Conservation (phyloP, 35 echinoderm and acorn worm species). For the Chiridota heheva region DNA sequence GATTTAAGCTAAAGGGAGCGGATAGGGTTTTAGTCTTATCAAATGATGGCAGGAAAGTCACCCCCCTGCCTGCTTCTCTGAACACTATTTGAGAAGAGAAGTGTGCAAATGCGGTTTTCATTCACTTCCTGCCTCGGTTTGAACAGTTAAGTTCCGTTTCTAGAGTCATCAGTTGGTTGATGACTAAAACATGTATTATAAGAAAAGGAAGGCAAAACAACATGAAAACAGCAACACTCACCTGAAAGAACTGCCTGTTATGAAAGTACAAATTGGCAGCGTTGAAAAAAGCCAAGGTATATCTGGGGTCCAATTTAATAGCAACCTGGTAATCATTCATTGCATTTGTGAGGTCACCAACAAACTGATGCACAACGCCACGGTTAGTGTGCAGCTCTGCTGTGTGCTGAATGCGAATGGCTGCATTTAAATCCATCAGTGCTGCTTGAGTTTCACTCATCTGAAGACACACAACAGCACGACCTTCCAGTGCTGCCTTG, state of each 20-base stretch:
- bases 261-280: conserved; percentile 96
- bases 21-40: too few relatives aligned
- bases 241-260: conserved; percentile 96
- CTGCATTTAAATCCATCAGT: conserved; percentile 79
- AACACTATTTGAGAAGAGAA: too few relatives aligned
- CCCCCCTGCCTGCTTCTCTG: too few relatives aligned
- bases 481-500: conserved; percentile 83
- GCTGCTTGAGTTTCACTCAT: conserved; percentile 93
- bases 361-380: conserved; percentile 92
- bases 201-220: too few relatives aligned
- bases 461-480: conserved; percentile 91
- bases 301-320: conserved; percentile 75
- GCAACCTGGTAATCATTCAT: conserved; percentile 90
- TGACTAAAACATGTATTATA: too few relatives aligned
- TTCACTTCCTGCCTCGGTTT: too few relatives aligned
- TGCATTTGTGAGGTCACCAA: conserved; percentile 74
- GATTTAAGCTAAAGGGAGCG: too few relatives aligned
- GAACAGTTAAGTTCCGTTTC: too few relatives aligned
- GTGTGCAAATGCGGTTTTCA: too few relatives aligned
- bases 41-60: too few relatives aligned
- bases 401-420: conserved; percentile 52
- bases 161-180: too few relatives aligned
- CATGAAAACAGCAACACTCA: too few relatives aligned
- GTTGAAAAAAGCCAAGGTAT: conserved; percentile 90
- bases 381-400: conserved; percentile 93